A percentile compares a stretch with the other conserved stretches of the same genome.
Conservation (phyloP, 2,888 invertebrate species). For the Drosophila infuscata region DNA sequence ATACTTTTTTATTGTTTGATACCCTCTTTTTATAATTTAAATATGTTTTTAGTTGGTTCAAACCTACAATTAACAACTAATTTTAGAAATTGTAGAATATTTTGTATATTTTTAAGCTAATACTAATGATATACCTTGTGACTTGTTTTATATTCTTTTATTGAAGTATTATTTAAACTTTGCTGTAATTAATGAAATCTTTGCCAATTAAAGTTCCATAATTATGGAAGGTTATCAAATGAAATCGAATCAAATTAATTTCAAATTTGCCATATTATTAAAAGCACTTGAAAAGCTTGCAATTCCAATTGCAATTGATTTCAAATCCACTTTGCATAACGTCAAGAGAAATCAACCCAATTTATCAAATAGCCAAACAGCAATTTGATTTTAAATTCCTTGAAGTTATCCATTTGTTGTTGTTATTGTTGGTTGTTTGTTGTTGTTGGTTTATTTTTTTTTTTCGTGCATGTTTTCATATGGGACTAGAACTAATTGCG, state of each 20-base stretch:
- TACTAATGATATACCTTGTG: neutral
- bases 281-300: slow-evolving; percentile 7
- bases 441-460: slow-evolving; percentile 4
- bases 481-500: slow-evolving; percentile 75
- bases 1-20: neutral
- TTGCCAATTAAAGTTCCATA: neutral
- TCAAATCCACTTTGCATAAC: slow-evolving; percentile 36
- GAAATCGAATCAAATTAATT: neutral
- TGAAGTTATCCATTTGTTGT: slow-evolving; percentile 11
- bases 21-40: neutral
- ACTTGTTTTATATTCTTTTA: neutral
- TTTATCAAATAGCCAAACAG: slow-evolving; percentile 62
- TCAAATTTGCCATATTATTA: slow-evolving; percentile 25
- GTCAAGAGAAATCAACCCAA: slow-evolving; percentile 45
- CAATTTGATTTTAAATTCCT: slow-evolving; percentile 58
- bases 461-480: slow-evolving; percentile 21
- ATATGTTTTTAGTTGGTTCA: neutral
- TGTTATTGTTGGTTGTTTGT: slow-evolving; percentile 1
- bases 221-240: neutral
- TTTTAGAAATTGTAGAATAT: neutral
- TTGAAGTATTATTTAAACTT: neutral
- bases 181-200: neutral
- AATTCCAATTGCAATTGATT: neutral
- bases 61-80: no score
- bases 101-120: neutral